Evolutionary conservation across 2,888 invertebrate species (phyloP).

Genomic region (Cheilosia variabilis): DNA sequence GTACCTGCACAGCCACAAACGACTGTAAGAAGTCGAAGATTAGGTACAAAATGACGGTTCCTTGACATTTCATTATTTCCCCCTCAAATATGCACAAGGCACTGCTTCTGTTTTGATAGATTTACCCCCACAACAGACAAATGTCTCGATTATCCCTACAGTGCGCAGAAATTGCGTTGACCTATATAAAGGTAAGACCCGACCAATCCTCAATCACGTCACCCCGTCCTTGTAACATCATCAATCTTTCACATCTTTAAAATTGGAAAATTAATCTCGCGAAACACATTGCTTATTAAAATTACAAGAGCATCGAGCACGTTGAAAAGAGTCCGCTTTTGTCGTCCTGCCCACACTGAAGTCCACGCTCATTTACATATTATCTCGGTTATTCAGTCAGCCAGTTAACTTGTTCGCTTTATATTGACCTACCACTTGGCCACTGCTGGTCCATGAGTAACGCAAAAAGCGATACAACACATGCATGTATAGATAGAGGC

Average conservation of each 20-base stretch:
- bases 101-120: too few species aligned
- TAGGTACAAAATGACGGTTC: too few species aligned
- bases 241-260: neutral
- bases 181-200: too few species aligned
- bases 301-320: neutral
- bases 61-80: too few species aligned
- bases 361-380: slow-evolving; percentile 33
- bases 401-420: slow-evolving; percentile 51
- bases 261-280: neutral
- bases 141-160: too few species aligned
- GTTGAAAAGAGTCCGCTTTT: slow-evolving; percentile 5
- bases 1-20: too few species aligned
- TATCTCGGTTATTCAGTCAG: slow-evolving; percentile 58
- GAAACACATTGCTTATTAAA: neutral
- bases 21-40: too few species aligned
- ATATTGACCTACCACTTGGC: slow-evolving; percentile 57
- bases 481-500: neutral
- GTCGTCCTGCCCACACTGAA: neutral
- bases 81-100: too few species aligned
- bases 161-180: too few species aligned
- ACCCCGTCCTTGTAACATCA: neutral
- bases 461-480: slow-evolving; percentile 50
- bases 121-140: too few species aligned
- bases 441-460: slow-evolving; percentile 27
- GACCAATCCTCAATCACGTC: neutral